These are phyloP conservation scores for Condylostylus longicornis DNA, from an alignment of 1,140 invertebrate genomes.

Conservation along the genomic window DNA sequence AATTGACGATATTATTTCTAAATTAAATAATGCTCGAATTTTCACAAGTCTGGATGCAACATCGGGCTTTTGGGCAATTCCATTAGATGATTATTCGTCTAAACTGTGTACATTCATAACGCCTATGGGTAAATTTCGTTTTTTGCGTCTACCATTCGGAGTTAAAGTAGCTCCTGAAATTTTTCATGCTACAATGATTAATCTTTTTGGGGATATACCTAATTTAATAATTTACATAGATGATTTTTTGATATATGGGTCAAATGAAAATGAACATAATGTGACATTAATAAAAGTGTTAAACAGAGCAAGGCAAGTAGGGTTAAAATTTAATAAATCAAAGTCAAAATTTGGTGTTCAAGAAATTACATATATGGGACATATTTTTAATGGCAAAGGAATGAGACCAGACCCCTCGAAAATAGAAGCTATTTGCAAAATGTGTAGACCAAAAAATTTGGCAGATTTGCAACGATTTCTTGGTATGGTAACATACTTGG, in stretches of 20 bases:
- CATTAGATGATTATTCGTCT: slow-evolving; percentile 23
- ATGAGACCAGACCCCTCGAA: slow-evolving; percentile 13
- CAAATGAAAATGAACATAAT: slow-evolving; percentile 15
- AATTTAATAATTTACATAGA: slow-evolving; percentile 26
- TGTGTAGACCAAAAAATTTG: slow-evolving; percentile 15
- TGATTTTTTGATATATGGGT: slow-evolving; percentile 22
- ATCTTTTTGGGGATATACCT: slow-evolving; percentile 19
- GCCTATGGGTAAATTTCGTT: slow-evolving; percentile 27
- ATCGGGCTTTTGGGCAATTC: slow-evolving; percentile 32
- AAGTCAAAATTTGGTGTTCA: slow-evolving; percentile 10
- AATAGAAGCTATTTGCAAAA: slow-evolving; percentile 15
- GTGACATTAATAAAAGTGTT: slow-evolving; percentile 17
- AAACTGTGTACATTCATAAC: slow-evolving; percentile 34
- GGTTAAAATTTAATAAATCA: slow-evolving; percentile 6
- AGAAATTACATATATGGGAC: slow-evolving; percentile 23
- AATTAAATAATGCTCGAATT: slow-evolving; percentile 21
- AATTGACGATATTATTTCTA: slow-evolving; percentile 26
- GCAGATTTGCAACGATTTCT: slow-evolving; percentile 20
- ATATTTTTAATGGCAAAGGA: slow-evolving; percentile 14
- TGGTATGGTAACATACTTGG: slow-evolving; percentile 18
- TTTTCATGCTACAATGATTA: slow-evolving; percentile 23
- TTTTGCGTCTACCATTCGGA: slow-evolving; percentile 31
- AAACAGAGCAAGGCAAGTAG: slow-evolving; percentile 6
- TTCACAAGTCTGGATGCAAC: slow-evolving; percentile 32
- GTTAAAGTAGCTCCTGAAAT: slow-evolving; percentile 26